A percentile compares a stretch with the other conserved stretches of the same genome.
phyloP scores from a whole-genome alignment of 2,888 invertebrate genomes.

The Gymnosoma rotundatum region DNA sequence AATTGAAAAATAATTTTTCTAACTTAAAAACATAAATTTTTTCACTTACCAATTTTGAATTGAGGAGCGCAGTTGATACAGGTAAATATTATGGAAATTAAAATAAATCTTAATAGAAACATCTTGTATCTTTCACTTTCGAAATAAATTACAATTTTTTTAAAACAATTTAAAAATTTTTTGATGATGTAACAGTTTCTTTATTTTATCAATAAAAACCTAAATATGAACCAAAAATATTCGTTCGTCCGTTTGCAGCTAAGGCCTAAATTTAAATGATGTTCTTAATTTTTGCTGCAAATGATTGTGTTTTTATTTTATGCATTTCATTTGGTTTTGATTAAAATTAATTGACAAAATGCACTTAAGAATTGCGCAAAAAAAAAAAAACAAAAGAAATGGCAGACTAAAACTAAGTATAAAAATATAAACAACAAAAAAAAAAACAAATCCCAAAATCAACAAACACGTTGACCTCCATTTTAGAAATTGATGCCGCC shows the following conservation, averaged over 20 bases:
- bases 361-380: constrained; percentile 53
- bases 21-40: not conserved
- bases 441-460: constrained; percentile 35
- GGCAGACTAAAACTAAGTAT: constrained; percentile 10
- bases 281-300: constrained; percentile 27
- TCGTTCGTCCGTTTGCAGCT: constrained; percentile 49
- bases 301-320: constrained; percentile 46
- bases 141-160: constrained; percentile 24
- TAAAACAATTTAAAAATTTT: constrained; percentile 9
- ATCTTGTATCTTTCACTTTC: constrained; percentile 1
- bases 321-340: constrained; percentile 58
- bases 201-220: constrained; percentile 27
- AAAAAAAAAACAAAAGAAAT: constrained; percentile 6
- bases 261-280: constrained; percentile 67
- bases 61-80: constrained; percentile 35
- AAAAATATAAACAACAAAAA: constrained; percentile 3
- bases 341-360: constrained; percentile 69
- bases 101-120: constrained; percentile 20
- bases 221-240: constrained; percentile 15
- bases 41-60: constrained; percentile 70
- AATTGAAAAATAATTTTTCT: not conserved
- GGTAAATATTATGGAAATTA: not conserved
- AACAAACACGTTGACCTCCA: constrained; percentile 38
- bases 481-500: constrained; percentile 32
- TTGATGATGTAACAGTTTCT: constrained; percentile 62